phyloP scores from a whole-genome alignment of 2,888 invertebrate species.

The Drosophila atripex region DNA sequence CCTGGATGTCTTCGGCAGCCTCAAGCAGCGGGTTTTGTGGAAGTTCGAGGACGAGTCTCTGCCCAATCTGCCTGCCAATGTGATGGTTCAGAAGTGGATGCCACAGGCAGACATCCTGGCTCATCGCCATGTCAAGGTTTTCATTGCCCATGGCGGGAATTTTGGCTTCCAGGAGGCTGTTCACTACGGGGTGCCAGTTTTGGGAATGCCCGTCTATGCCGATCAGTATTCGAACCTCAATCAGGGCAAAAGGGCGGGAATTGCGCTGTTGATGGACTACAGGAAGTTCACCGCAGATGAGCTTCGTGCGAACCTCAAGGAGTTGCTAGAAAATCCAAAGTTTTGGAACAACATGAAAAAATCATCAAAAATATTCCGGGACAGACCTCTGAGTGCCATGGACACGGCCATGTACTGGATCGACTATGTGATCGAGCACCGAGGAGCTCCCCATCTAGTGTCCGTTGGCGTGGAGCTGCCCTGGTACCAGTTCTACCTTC shows the following conservation, averaged over 20 bases:
- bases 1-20: conserved; percentile 79
- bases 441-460: conserved; percentile 80
- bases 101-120: conserved; percentile 84
- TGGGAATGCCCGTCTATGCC: conserved; percentile 82
- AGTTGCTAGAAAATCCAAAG: conserved; percentile 81
- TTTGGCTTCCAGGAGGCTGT: conserved; percentile 82
- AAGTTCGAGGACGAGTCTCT: conserved; percentile 83
- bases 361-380: conserved; percentile 77
- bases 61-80: conserved; percentile 80
- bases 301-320: conserved; percentile 61
- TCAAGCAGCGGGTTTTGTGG: conserved; percentile 84
- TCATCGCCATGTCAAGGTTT: conserved; percentile 82
- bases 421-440: conserved; percentile 82
- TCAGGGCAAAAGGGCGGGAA: conserved; percentile 68
- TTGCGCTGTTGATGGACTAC: conserved; percentile 69
- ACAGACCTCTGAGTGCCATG: conserved; percentile 76
- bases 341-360: conserved; percentile 75
- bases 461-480: conserved; percentile 80
- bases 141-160: conserved; percentile 82
- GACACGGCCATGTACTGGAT: conserved; percentile 83
- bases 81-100: conserved; percentile 84
- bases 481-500: conserved; percentile 82
- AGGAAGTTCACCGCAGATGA: conserved; percentile 64
- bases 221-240: conserved; percentile 81
- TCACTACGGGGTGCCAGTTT: conserved; percentile 80